A percentile compares a stretch with the other conserved stretches of the same genome.
Evolutionary conservation across 37 sponge, comb jelly and placozoan genomes (phyloP).

Genomic region (Aphrocallistes beatrix): DNA sequence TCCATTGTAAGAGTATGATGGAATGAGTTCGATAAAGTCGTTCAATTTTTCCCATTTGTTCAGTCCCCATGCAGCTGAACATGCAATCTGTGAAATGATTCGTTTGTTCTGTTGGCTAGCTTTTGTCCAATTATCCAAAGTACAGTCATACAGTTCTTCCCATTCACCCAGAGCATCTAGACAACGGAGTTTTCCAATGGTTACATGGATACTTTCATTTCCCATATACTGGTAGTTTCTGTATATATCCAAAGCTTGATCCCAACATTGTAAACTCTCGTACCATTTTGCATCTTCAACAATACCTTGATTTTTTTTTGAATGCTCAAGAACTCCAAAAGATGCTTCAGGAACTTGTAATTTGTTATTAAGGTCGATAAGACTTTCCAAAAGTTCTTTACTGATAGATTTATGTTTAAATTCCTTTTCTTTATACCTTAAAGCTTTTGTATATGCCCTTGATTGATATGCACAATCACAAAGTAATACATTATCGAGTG

Average conservation of each 20-base stretch:
- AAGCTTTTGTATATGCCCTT: conserved; percentile 90
- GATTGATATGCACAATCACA: conserved; percentile 88
- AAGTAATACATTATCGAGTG: conserved; percentile 49
- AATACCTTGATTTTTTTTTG: conserved; percentile 41
- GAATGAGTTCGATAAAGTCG: conserved; percentile 59
- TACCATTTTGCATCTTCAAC: conserved; percentile 58
- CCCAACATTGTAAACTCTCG: conserved; percentile 89
- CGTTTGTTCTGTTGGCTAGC: conserved; percentile 54
- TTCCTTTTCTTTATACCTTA: conserved; percentile 93
- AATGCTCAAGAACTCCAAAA: conserved; percentile 76
- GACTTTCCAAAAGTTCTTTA: conserved; percentile 28
- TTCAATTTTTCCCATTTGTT: conserved; percentile 75
- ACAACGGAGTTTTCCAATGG: conserved; percentile 83
- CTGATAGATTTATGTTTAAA: conserved; percentile 69
- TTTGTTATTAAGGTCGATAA: conserved; percentile 82
- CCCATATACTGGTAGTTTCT: conserved; percentile 49
- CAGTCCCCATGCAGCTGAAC: conserved; percentile 90
- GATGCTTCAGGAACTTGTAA: conserved; percentile 93
- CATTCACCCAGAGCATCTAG: conserved; percentile 86
- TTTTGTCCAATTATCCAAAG: conserved; percentile 57
- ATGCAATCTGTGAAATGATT: conserved; percentile 79
- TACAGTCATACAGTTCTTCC: conserved; percentile 56
- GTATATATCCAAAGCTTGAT: conserved; percentile 63
- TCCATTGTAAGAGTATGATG: conserved; percentile 41
- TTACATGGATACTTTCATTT: conserved; percentile 50